Evolutionary conservation across 2,888 invertebrate genomes (phyloP), one percentile per base, ranked within the genome.

Genomic region (Limnephilus rhombicus): DNA sequence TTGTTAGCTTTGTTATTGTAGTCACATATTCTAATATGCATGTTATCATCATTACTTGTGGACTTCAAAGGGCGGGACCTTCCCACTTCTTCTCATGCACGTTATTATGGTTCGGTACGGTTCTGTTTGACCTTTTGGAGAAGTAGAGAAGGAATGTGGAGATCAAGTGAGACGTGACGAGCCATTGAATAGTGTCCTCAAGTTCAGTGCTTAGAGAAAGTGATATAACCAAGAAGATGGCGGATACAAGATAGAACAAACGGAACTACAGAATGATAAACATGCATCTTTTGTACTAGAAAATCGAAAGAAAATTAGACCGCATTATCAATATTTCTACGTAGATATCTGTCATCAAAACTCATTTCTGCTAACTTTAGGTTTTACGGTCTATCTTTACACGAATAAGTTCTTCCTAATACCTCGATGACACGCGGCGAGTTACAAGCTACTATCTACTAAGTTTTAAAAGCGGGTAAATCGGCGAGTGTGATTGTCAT

Each of bases 171-270:
- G 68, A 68, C 68, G 68, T 68, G 68, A 68, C 45, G 41, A 29
- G 24, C 11, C 37, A 45, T 29, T 49, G 45, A 29, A 41, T 80
- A n/a, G 18, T 89, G 88, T 89, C 88, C 88, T 13, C 80, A 29
- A 45, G 68, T 68, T 49, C 37, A n/a, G 88, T 45, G 83, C 37
- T 31, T 49, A 41, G 88, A 80, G 88, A 89, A 89, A 89, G 88
- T 80, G 88, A 89, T 87, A n/a, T 89, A 80, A 89, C 53, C 29
- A 37, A 34, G 68, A 89, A 89, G 41, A 89, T 41, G 41, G 13
- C 18, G 37, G 31, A 9, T 18, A 85, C 24, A 41, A 34, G 18
- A 31, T 15, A 18, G 31, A 82, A 82, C 18, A 82, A 82, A 82
- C 29, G 81, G 31, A 82, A 82, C 18, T 29, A 82, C 18, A 34